Conservation (phyloP, 2,888 invertebrate species). For the Caradrina kadenii region DNA sequence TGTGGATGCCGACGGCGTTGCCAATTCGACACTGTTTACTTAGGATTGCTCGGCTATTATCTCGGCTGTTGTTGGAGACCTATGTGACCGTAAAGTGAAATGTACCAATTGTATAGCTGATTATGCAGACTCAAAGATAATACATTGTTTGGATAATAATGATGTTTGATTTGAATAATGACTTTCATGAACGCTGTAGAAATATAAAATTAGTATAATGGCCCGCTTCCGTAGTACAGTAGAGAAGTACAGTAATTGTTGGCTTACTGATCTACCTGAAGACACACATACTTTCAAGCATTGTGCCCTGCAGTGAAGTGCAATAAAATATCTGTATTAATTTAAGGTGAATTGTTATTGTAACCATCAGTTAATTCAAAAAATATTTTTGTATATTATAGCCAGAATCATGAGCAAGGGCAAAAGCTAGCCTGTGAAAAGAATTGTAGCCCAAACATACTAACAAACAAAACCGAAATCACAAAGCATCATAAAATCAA, state of each 20-base stretch:
- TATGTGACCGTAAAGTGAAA: slow-evolving; percentile 63
- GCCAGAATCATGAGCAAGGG: too few relatives aligned
- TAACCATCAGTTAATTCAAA: too few relatives aligned
- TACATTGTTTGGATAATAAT: slow-evolving; percentile 27
- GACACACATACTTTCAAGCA: neutral
- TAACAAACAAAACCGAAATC: slow-evolving; percentile 33
- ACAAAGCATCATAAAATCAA: slow-evolving; percentile 70
- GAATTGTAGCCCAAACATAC: slow-evolving; percentile 2
- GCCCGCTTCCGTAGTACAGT: too few relatives aligned
- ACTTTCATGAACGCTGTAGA: slow-evolving; percentile 17
- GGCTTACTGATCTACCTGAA: neutral
- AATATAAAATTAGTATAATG: too few relatives aligned
- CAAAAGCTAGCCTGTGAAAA: too few relatives aligned
- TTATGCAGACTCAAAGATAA: slow-evolving; percentile 33
- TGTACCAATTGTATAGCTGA: slow-evolving; percentile 35
- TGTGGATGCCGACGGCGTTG: slow-evolving; percentile 74
- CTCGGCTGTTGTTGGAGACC: slow-evolving; percentile 61
- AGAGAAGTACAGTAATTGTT: neutral
- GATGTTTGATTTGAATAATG: slow-evolving; percentile 33
- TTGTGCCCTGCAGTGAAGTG: neutral
- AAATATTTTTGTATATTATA: too few relatives aligned
- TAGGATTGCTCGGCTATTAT: slow-evolving; percentile 84
- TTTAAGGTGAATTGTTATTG: too few relatives aligned
- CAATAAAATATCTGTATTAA: neutral
- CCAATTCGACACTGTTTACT: slow-evolving; percentile 83